phyloP scores from a whole-genome alignment of 1,140 invertebrate species.

The Plutomurus gul region DNA sequence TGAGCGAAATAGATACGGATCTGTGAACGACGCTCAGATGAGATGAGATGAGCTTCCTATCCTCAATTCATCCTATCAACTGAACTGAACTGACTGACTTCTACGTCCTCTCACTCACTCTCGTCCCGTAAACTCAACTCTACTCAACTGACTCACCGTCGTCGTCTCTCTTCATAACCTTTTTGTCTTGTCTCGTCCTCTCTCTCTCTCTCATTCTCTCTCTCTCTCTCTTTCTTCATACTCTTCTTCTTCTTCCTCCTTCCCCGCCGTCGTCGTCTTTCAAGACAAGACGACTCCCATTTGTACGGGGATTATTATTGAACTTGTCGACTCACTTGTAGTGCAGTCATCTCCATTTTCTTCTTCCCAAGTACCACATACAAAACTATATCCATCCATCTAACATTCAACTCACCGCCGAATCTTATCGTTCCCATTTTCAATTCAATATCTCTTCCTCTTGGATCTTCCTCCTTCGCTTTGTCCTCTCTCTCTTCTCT shows the following conservation, averaged over 20 bases:
- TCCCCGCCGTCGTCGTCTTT: background rate
- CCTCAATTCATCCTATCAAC: slow-evolving; percentile 35
- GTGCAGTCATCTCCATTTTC: slow-evolving; percentile 12
- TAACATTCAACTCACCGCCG: background rate
- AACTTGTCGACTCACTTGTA: slow-evolving; percentile 35
- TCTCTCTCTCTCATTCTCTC: slow-evolving; percentile 14
- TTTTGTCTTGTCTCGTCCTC: background rate
- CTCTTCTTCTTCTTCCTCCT: background rate
- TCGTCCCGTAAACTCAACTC: background rate
- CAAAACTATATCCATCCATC: background rate
- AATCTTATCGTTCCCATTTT: slow-evolving; percentile 7
- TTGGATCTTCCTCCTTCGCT: background rate
- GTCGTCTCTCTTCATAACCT: background rate
- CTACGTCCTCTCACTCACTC: slow-evolving; percentile 35
- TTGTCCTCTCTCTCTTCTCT: background rate
- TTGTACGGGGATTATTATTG: slow-evolving; percentile 41
- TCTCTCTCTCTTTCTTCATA: slow-evolving; percentile 31
- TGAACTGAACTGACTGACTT: slow-evolving; percentile 11
- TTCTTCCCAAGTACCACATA: background rate
- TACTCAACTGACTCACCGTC: background rate
- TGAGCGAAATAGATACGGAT: slow-evolving; percentile 50
- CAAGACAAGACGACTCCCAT: background rate
- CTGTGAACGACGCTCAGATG: slow-evolving; percentile 39
- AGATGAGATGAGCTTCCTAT: slow-evolving; percentile 33
- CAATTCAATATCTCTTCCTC: slow-evolving; percentile 6